phyloP scores from a whole-genome alignment of 2,888 invertebrate genomes.

The Prostheceraeus crozeri region DNA sequence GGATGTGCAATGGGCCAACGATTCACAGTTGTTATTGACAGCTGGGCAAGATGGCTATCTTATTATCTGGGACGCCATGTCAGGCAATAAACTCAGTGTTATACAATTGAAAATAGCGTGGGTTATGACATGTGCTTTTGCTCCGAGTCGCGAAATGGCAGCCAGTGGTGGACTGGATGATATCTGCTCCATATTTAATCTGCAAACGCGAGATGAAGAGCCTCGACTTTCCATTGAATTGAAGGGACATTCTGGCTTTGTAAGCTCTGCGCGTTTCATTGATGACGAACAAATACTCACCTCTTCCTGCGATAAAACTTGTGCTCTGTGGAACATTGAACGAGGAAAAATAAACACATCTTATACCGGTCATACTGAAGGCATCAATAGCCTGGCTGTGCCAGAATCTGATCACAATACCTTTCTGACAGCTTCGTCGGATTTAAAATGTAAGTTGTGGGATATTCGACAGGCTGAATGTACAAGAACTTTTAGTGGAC shows the following conservation, averaged over 20 bases:
- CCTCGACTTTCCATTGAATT: slow-evolving; percentile 68
- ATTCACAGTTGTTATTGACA: slow-evolving; percentile 61
- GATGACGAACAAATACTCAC: slow-evolving; percentile 75
- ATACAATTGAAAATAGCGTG: slow-evolving; percentile 81
- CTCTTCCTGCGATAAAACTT: slow-evolving; percentile 83
- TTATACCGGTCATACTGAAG: slow-evolving; percentile 76
- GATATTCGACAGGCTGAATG: slow-evolving; percentile 67
- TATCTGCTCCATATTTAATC: slow-evolving; percentile 81
- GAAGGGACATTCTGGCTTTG: slow-evolving; percentile 75
- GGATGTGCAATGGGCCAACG: slow-evolving; percentile 36
- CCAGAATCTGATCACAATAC: slow-evolving; percentile 66
- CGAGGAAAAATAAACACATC: slow-evolving; percentile 71
- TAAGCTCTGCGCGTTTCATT: slow-evolving; percentile 72
- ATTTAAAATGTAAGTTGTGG: slow-evolving; percentile 75
- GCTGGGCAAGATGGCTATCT: slow-evolving; percentile 83
- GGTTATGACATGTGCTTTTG: slow-evolving; percentile 86
- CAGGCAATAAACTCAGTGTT: slow-evolving; percentile 78
- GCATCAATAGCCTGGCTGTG: slow-evolving; percentile 77
- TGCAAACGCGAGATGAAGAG: slow-evolving; percentile 70
- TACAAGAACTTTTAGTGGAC: slow-evolving; percentile 81
- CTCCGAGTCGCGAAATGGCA: slow-evolving; percentile 78
- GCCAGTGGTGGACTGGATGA: slow-evolving; percentile 92
- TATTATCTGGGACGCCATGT: slow-evolving; percentile 91
- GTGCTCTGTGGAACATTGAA: slow-evolving; percentile 80
- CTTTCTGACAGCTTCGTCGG: slow-evolving; percentile 81